phyloP scores from a whole-genome alignment of 2,888 invertebrate species.

The Reticulitermes lucifugus region DNA sequence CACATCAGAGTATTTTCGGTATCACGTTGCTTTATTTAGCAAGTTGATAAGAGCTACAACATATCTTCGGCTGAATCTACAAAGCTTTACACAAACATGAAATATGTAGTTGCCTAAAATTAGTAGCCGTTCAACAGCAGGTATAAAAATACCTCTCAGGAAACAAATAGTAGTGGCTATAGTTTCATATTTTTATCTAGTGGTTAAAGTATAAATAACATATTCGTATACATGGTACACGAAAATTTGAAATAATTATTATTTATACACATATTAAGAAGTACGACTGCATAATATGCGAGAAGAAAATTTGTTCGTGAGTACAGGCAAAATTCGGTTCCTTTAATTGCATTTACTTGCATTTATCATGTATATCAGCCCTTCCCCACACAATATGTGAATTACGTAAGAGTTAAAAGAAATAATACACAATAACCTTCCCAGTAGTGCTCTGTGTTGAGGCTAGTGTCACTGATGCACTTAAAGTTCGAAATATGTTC shows the following conservation, averaged over 20 bases:
- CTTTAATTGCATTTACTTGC: background rate
- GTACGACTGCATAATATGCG: background rate
- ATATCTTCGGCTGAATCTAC: background rate
- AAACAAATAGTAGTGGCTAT: background rate
- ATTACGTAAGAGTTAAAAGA: background rate
- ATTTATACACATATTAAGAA: background rate
- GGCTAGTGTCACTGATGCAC: background rate
- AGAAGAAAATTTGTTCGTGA: background rate
- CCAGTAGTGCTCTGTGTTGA: background rate
- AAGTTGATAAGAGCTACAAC: background rate
- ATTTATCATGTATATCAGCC: background rate
- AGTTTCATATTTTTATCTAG: background rate
- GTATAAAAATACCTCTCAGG: background rate
- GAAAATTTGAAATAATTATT: background rate
- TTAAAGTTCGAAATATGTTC: background rate
- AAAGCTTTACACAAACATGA: background rate
- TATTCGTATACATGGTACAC: constrained; percentile 24
- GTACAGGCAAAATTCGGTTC: background rate
- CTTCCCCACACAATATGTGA: background rate
- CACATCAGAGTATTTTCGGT: background rate
- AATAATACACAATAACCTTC: background rate
- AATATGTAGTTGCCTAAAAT: background rate
- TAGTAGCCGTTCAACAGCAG: background rate
- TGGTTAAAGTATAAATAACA: background rate
- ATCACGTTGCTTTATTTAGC: constrained; percentile 22